Percentiles rank a stretch among this genome's conserved stretches.
These are phyloP conservation scores for Leptodactylus fuscus DNA, from an alignment of 2,113 vertebrate species.

Conservation along the genomic window DNA sequence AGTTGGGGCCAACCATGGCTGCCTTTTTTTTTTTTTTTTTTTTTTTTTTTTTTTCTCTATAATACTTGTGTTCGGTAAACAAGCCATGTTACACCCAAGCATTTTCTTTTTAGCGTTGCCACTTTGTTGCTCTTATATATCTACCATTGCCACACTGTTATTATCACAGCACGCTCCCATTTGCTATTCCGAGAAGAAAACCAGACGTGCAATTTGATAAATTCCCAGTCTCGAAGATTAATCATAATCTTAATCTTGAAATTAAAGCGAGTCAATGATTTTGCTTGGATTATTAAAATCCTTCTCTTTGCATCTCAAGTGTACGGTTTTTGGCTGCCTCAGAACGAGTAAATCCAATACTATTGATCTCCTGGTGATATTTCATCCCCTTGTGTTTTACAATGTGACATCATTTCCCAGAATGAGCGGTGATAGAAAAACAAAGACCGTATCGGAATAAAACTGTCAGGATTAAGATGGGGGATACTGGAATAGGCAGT, in stretches of 20 bases:
- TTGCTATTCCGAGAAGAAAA: not conserved
- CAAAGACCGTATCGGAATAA: not conserved
- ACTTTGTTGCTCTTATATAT: not conserved
- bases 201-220: slow-evolving; percentile 2
- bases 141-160: not conserved
- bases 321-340: slow-evolving; percentile 27
- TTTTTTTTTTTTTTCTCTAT: not conserved
- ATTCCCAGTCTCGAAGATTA: not conserved
- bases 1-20: too few species aligned
- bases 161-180: not conserved
- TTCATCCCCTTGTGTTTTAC: slow-evolving; percentile 27
- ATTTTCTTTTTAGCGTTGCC: not conserved
- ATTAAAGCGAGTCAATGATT: not conserved
- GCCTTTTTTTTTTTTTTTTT: too few species aligned
- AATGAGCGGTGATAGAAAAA: slow-evolving; percentile 2
- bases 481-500: not conserved
- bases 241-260: slow-evolving; percentile 11
- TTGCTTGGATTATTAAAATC: slow-evolving; percentile 27
- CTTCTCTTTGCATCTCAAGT: slow-evolving; percentile 16
- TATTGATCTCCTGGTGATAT: slow-evolving; percentile 48
- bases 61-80: not conserved
- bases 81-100: not conserved
- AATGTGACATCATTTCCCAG: slow-evolving; percentile 18
- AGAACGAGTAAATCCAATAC: slow-evolving; percentile 35
- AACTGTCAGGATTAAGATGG: not conserved